A percentile compares a stretch with the other conserved stretches of the same genome.
These are phyloP conservation scores for Bombyx mandarina DNA, from an alignment of 1,140 invertebrate species.

Conservation along the genomic window DNA sequence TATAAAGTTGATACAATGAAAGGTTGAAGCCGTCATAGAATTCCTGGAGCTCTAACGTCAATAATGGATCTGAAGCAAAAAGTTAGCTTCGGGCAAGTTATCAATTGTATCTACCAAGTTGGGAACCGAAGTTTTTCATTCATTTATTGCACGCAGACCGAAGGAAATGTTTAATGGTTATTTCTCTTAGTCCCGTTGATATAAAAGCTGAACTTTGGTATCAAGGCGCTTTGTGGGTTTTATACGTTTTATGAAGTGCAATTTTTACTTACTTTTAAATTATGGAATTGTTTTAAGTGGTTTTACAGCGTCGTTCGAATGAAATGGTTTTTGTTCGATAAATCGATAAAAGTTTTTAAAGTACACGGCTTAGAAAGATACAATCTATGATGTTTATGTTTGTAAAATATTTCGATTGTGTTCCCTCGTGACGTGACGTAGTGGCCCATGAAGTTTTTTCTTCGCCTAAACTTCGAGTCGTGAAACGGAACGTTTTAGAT, in stretches of 20 bases:
- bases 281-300: not conserved
- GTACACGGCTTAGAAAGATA: no score
- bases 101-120: conserved; percentile 54
- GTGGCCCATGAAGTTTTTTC: no score
- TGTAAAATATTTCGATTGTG: no score
- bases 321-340: no score
- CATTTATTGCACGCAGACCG: conserved; percentile 53
- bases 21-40: conserved; percentile 28
- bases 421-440: no score
- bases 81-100: conserved; percentile 54
- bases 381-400: no score
- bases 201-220: conserved; percentile 43
- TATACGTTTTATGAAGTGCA: conserved; percentile 30
- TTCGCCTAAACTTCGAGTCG: no score
- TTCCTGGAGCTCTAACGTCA: conserved; percentile 40
- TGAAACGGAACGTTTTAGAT: no score
- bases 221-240: conserved; percentile 25
- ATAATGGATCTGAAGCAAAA: conserved; percentile 55
- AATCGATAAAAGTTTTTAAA: no score
- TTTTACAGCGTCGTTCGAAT: no score
- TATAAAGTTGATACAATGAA: conserved; percentile 6
- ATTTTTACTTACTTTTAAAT: conserved; percentile 17
- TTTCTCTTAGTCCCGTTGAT: conserved; percentile 42
- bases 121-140: conserved; percentile 46
- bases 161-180: conserved; percentile 49